Percentiles rank a stretch among this genome's conserved stretches.
phyloP scores from a whole-genome alignment of 2,888 invertebrate genomes.

The Lottia scabra region DNA sequence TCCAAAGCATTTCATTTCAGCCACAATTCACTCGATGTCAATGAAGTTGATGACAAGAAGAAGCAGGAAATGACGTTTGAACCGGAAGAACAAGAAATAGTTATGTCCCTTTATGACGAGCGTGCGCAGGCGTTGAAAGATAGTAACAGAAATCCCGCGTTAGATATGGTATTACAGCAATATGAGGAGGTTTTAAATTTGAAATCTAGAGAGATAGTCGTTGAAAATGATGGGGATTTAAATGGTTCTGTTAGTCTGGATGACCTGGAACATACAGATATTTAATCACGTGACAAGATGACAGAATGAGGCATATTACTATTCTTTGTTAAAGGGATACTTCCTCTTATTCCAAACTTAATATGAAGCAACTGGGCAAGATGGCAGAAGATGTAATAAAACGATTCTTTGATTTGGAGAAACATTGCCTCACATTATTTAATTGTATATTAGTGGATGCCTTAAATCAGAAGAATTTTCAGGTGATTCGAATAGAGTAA shows the following conservation, averaged over 20 bases:
- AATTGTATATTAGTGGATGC: too few species aligned
- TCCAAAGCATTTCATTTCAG: neutral
- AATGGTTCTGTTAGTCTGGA: neutral
- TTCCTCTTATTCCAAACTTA: too few species aligned
- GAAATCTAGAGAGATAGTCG: too few species aligned
- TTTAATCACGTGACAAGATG: neutral
- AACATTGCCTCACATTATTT: too few species aligned
- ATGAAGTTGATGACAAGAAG: neutral
- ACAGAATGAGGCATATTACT: too few species aligned
- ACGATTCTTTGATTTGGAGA: too few species aligned
- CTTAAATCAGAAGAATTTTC: too few species aligned
- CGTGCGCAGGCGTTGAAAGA: neutral
- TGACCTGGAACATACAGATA: neutral
- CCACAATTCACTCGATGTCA: neutral
- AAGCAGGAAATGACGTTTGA: neutral
- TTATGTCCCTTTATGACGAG: neutral
- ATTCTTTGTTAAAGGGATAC: too few species aligned
- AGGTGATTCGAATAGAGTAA: too few species aligned
- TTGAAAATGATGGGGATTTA: too few species aligned
- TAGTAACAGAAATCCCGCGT: neutral
- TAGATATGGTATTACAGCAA: neutral
- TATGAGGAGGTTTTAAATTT: neutral
- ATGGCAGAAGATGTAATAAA: too few species aligned
- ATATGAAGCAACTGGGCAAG: too few species aligned
- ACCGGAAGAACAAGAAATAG: constrained; percentile 1